Percentiles rank a stretch among this genome's conserved stretches.
Conservation (phyloP, 2,797 vertebrate genomes). For the Ctenopoma multispine region DNA sequence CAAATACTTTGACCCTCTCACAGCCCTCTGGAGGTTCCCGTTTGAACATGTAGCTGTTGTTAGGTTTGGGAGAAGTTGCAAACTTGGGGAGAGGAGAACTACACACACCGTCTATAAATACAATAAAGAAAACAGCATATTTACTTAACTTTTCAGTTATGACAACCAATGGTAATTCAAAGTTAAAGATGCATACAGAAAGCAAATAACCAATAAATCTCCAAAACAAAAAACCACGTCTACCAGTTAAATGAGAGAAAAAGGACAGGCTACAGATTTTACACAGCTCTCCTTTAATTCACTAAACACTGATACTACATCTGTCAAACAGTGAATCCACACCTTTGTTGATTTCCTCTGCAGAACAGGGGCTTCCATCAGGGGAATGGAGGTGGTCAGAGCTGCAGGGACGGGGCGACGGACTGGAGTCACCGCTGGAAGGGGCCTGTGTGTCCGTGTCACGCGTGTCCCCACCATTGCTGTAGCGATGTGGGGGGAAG, state of each 20-base stretch:
- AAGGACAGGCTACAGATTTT: too few species aligned
- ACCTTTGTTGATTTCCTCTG: conserved; percentile 96
- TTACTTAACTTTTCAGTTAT: background rate
- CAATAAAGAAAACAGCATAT: conserved; percentile 53
- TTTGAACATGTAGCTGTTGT: conserved; percentile 99
- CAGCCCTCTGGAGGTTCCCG: conserved; percentile 98
- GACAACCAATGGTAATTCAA: too few species aligned
- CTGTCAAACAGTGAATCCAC: conserved; percentile 33
- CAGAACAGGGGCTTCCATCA: conserved; percentile 91
- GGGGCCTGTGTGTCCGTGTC: conserved; percentile 95
- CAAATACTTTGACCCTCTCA: conserved; percentile 98
- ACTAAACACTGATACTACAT: background rate
- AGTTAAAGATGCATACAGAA: background rate
- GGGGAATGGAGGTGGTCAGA: conserved; percentile 90
- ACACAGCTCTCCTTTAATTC: background rate
- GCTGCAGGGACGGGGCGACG: conserved; percentile 86
- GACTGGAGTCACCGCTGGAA: conserved; percentile 92
- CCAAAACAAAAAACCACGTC: too few species aligned
- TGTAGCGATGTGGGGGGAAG: conserved; percentile 88
- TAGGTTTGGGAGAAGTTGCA: conserved; percentile 97
- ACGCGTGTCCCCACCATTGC: conserved; percentile 86
- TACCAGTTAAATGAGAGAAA: background rate
- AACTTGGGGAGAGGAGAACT: conserved; percentile 97
- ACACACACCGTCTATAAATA: conserved; percentile 91
- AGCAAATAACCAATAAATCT: background rate